A percentile compares a stretch with the other conserved stretches of the same genome.
These are phyloP conservation scores for Chloromyia formosa DNA, from an alignment of 2,888 invertebrate species.

Conservation along the genomic window DNA sequence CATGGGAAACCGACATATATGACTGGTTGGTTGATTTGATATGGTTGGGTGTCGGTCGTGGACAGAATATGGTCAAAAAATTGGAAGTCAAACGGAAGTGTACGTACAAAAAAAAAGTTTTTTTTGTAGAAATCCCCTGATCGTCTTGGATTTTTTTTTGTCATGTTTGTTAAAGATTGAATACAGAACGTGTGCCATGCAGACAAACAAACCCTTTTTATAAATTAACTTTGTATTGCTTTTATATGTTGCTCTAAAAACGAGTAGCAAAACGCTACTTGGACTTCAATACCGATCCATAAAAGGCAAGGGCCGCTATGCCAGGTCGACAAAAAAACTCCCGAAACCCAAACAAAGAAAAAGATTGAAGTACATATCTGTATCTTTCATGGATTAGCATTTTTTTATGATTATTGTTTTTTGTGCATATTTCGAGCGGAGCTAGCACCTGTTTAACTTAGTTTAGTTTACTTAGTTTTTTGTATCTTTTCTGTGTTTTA, in stretches of 20 bases:
- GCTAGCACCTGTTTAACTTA: neutral
- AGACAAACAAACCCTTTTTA: neutral
- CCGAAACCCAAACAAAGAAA: neutral
- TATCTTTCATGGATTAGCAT: constrained; percentile 2
- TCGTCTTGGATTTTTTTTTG: neutral
- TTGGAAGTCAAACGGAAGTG: neutral
- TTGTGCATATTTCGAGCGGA: neutral
- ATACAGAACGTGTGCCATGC: neutral
- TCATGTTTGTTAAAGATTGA: neutral
- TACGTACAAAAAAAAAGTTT: neutral
- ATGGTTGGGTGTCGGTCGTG: neutral
- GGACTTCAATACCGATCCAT: neutral
- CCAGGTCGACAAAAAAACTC: neutral
- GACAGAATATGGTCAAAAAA: neutral
- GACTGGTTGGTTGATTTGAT: neutral
- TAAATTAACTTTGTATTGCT: neutral
- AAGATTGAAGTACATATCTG: neutral
- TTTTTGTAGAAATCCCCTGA: neutral
- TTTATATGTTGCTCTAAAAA: neutral
- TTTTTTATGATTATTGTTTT: constrained; percentile 5
- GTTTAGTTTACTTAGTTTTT: constrained; percentile 10
- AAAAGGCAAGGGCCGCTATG: neutral
- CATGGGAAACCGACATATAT: neutral
- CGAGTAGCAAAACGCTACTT: neutral
- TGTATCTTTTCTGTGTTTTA: neutral